Evolutionary conservation across 1,140 invertebrate species (phyloP).

Genomic region (Ericerus pela): DNA sequence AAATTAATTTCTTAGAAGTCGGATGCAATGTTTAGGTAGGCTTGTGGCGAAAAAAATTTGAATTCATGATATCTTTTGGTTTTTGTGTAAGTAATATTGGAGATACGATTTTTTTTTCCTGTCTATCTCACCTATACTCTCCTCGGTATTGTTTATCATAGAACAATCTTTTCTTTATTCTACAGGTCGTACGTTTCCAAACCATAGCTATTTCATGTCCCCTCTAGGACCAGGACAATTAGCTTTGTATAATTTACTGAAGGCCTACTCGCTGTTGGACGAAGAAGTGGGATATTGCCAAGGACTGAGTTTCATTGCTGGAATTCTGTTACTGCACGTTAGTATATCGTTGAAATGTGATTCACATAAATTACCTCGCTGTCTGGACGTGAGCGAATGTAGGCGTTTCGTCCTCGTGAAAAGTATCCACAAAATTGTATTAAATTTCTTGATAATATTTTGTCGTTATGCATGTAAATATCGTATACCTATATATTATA

Average conservation of each 20-base stretch:
- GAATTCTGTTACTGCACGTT: constrained; percentile 81
- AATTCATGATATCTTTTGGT: no score
- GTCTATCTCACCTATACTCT: background rate
- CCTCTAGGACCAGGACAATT: constrained; percentile 79
- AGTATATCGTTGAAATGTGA: constrained; percentile 33
- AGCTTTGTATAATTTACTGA: constrained; percentile 83
- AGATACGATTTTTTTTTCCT: no score
- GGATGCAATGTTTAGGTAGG: no score
- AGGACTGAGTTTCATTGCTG: constrained; percentile 88
- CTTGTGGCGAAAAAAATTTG: no score
- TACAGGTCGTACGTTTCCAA: constrained; percentile 81
- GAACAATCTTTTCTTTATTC: constrained; percentile 17
- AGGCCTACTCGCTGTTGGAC: constrained; percentile 89
- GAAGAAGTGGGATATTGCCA: constrained; percentile 91
- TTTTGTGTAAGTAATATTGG: no score
- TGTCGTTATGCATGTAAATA: no score
- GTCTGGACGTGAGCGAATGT: no score
- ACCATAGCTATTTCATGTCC: constrained; percentile 78
- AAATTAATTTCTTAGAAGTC: no score
- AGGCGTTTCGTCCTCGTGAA: no score
- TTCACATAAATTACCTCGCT: background rate
- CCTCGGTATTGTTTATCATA: background rate
- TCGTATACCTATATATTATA: no score
- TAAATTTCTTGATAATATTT: no score
- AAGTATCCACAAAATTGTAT: no score